Conservation (phyloP, 1,140 invertebrate genomes). For the Ceratina calcarata region DNA sequence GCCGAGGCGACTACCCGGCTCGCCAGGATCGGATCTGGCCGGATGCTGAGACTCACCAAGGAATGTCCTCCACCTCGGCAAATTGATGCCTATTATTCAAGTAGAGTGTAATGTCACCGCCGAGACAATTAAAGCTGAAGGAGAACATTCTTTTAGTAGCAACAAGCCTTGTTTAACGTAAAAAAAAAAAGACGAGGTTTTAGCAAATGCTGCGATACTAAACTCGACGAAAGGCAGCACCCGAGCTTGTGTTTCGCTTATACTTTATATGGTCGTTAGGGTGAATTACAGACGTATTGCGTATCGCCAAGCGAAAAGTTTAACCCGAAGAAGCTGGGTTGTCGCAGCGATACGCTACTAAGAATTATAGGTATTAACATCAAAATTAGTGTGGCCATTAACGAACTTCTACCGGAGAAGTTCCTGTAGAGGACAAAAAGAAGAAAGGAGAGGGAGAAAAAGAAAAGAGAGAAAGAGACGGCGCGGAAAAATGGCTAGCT, state of each 20-base stretch:
- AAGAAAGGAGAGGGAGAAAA: no score
- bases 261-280: neutral
- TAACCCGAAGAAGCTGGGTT: neutral
- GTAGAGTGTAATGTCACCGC: no score
- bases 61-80: neutral
- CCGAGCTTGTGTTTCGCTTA: neutral
- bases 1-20: conserved; percentile 51
- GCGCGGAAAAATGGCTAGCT: conserved; percentile 7
- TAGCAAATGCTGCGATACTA: neutral
- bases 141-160: no score
- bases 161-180: neutral
- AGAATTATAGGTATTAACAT: conserved; percentile 27
- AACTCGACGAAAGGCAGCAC: neutral
- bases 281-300: neutral
- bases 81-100: neutral
- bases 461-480: neutral
- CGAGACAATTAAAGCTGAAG: no score
- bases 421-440: no score
- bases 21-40: conserved; percentile 47
- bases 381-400: conserved; percentile 41
- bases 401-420: conserved; percentile 13
- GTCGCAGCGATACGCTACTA: neutral
- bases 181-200: neutral
- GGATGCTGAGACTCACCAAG: neutral
- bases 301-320: neutral